Percentiles rank a stretch among this genome's conserved stretches.
phyloP scores from a whole-genome alignment of 2,888 invertebrate genomes.

The Amblyteles armatorius region DNA sequence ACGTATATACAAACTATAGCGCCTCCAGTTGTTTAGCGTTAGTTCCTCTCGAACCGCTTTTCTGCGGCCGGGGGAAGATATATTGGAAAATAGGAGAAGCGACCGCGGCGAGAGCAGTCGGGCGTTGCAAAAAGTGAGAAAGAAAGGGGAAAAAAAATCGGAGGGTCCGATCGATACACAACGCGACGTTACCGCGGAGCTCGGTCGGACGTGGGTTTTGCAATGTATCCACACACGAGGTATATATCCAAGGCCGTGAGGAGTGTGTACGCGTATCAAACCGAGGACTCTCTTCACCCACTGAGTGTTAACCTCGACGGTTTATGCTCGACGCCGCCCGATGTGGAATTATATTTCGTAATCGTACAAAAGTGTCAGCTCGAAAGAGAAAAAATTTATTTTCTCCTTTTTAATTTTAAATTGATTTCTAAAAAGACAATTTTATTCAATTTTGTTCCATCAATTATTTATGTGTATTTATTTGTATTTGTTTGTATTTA shows the following conservation, averaged over 20 bases:
- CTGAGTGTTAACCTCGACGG: slow-evolving; percentile 7
- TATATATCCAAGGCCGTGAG: slow-evolving; percentile 26
- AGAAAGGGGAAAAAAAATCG: slow-evolving; percentile 51
- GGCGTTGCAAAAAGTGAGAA: slow-evolving; percentile 40
- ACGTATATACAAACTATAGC: not conserved
- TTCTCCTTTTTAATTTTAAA: not conserved
- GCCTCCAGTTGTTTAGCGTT: slow-evolving; percentile 26
- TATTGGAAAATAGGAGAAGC: slow-evolving; percentile 47
- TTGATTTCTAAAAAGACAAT: not conserved
- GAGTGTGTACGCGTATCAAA: slow-evolving; percentile 29
- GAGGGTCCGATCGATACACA: slow-evolving; percentile 56
- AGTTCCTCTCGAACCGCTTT: slow-evolving; percentile 9
- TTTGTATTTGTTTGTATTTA: no score
- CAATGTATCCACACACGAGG: slow-evolving; percentile 57
- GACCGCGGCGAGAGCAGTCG: slow-evolving; percentile 31
- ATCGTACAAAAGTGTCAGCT: not conserved
- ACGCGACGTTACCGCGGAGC: slow-evolving; percentile 38
- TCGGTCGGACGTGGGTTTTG: slow-evolving; percentile 62
- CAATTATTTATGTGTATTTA: no score
- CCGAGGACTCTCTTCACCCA: slow-evolving; percentile 11
- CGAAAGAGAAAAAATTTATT: not conserved
- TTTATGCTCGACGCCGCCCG: slow-evolving; percentile 14
- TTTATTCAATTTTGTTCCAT: not conserved
- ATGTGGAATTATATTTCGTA: not conserved
- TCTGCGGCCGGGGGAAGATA: slow-evolving; percentile 31